A percentile compares a stretch with the other conserved stretches of the same genome.
Evolutionary conservation across 1,140 invertebrate genomes (phyloP).

Genomic region (Plutomurus gul): DNA sequence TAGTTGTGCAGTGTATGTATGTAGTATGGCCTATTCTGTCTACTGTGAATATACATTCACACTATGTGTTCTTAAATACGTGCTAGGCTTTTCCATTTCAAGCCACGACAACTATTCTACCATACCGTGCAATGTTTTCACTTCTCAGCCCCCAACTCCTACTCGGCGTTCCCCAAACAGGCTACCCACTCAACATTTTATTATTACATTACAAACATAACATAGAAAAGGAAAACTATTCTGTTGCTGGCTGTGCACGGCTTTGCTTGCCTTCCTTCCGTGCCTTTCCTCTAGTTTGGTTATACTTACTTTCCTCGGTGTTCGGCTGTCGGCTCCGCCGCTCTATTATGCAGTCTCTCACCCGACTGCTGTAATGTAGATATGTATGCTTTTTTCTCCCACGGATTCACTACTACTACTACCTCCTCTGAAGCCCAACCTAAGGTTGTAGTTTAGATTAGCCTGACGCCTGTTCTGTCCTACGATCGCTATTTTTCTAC

Average conservation of each 20-base stretch:
- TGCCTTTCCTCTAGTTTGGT: neutral
- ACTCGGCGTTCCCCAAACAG: slow-evolving; percentile 14
- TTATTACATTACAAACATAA: slow-evolving; percentile 17
- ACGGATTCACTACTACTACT: neutral
- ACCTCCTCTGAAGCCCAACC: neutral
- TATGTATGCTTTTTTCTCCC: neutral
- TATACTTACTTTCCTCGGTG: neutral
- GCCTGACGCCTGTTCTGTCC: neutral
- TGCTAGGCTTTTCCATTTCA: slow-evolving; percentile 9
- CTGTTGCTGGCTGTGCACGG: slow-evolving; percentile 1
- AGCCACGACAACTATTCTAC: neutral
- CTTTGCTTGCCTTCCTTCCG: neutral
- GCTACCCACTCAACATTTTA: slow-evolving; percentile 26
- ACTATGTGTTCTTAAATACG: neutral
- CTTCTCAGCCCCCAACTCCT: slow-evolving; percentile 1
- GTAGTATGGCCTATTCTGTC: neutral
- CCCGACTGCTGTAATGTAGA: neutral
- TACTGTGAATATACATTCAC: neutral
- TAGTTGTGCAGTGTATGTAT: neutral
- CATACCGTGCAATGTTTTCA: neutral
- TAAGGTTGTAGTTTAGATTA: neutral
- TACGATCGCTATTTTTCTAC: neutral
- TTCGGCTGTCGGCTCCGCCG: slow-evolving; percentile 12
- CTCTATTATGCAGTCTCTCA: neutral
- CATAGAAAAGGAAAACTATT: slow-evolving; percentile 2